Conservation (phyloP, 2,888 invertebrate genomes). For the Melanargia galathea region DNA sequence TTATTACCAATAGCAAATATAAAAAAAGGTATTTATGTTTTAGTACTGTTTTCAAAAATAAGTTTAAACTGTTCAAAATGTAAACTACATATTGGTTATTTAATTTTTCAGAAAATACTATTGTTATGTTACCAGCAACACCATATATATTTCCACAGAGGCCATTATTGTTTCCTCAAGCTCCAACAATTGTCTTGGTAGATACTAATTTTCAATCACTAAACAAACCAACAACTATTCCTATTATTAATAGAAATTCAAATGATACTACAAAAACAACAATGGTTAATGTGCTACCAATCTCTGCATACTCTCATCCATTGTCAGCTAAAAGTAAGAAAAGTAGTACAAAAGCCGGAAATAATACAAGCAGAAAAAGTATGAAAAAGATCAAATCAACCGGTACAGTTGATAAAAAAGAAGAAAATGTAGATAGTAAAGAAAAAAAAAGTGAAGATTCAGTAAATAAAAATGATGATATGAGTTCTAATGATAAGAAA, state of each 20-base stretch:
- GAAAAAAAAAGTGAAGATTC: constrained; percentile 17
- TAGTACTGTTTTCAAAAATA: not conserved
- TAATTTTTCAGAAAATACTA: constrained; percentile 65
- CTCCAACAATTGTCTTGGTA: constrained; percentile 69
- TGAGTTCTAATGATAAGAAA: constrained; percentile 8
- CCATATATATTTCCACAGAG: constrained; percentile 76
- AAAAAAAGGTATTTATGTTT: constrained; percentile 60
- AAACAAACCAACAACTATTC: constrained; percentile 58
- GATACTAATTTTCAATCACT: constrained; percentile 65
- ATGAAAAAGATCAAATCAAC: constrained; percentile 37
- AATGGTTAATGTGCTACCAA: constrained; percentile 76
- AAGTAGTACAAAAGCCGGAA: constrained; percentile 55
- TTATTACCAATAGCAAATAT: constrained; percentile 59
- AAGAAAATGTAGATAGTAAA: constrained; percentile 17
- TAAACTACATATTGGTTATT: not conserved
- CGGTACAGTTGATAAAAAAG: constrained; percentile 21
- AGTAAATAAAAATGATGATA: constrained; percentile 1
- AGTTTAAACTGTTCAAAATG: constrained; percentile 8
- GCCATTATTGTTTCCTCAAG: constrained; percentile 67
- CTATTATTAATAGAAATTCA: constrained; percentile 62
- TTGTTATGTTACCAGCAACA: constrained; percentile 70
- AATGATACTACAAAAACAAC: constrained; percentile 75
- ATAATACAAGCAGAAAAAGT: constrained; percentile 37
- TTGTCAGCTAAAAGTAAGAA: constrained; percentile 69
- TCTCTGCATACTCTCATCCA: constrained; percentile 75